Percentiles rank a stretch among this genome's conserved stretches.
phyloP scores from a whole-genome alignment of 1,140 invertebrate species.

The Cotesia vestalis region DNA sequence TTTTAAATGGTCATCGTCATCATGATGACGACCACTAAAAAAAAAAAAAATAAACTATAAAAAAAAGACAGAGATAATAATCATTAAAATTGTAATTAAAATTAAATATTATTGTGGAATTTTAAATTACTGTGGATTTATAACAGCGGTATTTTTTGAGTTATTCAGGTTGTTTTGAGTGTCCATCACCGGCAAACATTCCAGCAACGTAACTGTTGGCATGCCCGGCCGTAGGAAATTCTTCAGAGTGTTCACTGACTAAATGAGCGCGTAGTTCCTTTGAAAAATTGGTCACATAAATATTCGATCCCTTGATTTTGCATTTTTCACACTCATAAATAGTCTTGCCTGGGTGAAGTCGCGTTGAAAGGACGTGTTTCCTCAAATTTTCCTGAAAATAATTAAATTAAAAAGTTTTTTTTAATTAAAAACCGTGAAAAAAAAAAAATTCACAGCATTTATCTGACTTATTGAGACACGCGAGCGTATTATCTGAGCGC shows the following conservation, averaged over 20 bases:
- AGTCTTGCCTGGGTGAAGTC: slow-evolving; percentile 77
- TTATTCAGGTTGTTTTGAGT: slow-evolving; percentile 21
- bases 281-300: slow-evolving; percentile 72
- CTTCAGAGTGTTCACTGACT: slow-evolving; percentile 66
- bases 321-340: slow-evolving; percentile 81
- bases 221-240: slow-evolving; percentile 60
- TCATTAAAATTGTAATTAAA: not conserved
- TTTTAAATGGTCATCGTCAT: not conserved
- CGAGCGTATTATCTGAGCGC: not conserved
- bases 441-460: too few relatives aligned
- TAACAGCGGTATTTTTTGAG: not conserved
- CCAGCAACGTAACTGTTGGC: slow-evolving; percentile 61
- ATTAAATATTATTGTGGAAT: slow-evolving; percentile 17
- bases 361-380: slow-evolving; percentile 84
- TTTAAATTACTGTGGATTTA: not conserved
- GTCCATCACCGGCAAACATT: slow-evolving; percentile 54
- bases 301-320: slow-evolving; percentile 43
- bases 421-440: not conserved
- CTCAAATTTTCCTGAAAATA: slow-evolving; percentile 81
- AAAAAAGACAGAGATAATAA: not conserved
- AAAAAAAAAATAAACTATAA: not conserved
- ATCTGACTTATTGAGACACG: too few relatives aligned
- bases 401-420: slow-evolving; percentile 12
- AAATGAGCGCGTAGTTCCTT: slow-evolving; percentile 76
- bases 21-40: not conserved